Conservation (phyloP, 2,113 vertebrate genomes). For the Bubo bubo region DNA sequence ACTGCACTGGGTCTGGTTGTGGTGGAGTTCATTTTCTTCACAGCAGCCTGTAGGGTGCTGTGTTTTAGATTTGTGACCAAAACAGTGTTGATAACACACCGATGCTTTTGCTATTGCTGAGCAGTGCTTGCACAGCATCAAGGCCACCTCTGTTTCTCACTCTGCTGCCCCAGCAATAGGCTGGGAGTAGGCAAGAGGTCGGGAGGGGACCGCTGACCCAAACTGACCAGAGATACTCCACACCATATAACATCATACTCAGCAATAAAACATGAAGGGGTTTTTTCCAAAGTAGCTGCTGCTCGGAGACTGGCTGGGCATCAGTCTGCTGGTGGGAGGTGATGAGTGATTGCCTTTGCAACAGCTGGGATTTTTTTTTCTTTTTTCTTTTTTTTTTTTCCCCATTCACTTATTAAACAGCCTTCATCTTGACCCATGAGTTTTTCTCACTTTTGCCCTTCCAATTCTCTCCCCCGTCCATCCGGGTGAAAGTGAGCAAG, state of each 20-base stretch:
- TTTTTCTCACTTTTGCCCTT: neutral
- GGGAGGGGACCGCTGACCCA: neutral
- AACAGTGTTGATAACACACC: neutral
- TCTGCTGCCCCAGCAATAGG: neutral
- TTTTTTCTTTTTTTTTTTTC: neutral
- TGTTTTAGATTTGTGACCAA: neutral
- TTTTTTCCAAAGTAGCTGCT: neutral
- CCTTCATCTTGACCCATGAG: neutral
- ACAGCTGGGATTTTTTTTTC: neutral
- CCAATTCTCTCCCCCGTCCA: neutral
- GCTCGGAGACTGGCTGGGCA: neutral
- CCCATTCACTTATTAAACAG: neutral
- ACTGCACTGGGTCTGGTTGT: neutral
- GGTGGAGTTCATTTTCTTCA: neutral
- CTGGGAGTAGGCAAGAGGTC: neutral
- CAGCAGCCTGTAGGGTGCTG: accelerated
- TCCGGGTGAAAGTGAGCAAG: neutral
- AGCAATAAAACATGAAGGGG: neutral
- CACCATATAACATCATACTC: neutral
- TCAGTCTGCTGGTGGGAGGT: neutral
- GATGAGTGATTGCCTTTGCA: neutral
- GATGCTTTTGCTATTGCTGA: neutral
- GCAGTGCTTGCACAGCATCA: neutral
- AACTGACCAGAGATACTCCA: neutral
- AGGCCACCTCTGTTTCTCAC: neutral